Percentiles rank a stretch among this genome's conserved stretches.
phyloP scores from a whole-genome alignment of 1,140 invertebrate genomes.

The Tetramorium alpestre region DNA sequence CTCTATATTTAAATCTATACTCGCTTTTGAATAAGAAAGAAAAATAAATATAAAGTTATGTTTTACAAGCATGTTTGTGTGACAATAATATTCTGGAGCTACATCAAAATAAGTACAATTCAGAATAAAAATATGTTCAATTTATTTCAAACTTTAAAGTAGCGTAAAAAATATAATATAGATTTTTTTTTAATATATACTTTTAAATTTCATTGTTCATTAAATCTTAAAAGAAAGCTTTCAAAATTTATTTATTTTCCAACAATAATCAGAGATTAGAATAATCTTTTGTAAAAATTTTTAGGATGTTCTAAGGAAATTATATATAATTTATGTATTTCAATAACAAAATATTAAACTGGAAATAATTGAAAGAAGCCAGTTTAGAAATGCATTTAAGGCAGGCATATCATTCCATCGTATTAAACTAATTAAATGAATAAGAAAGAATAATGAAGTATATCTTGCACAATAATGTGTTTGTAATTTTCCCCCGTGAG shows the following conservation, averaged over 20 bases:
- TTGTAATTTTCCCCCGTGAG: background rate
- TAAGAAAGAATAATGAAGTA: background rate
- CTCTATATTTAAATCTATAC: background rate
- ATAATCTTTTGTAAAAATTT: background rate
- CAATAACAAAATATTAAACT: background rate
- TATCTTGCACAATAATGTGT: background rate
- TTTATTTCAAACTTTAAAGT: background rate
- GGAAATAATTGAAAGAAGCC: background rate
- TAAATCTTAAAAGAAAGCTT: background rate
- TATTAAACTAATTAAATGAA: background rate
- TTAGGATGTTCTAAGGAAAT: background rate
- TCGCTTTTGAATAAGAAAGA: background rate
- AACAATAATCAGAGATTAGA: background rate
- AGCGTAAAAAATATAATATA: background rate
- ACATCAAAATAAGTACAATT: background rate
- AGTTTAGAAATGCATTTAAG: background rate
- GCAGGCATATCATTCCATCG: background rate
- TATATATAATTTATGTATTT: background rate
- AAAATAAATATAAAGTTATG: constrained; percentile 5
- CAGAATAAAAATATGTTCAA: background rate
- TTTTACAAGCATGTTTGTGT: background rate
- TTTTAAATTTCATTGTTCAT: background rate
- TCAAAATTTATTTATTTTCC: background rate
- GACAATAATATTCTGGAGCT: background rate
- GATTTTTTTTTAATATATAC: background rate